Evolutionary conservation across 2,797 vertebrate genomes (phyloP).

Genomic region (Dryobates pubescens): DNA sequence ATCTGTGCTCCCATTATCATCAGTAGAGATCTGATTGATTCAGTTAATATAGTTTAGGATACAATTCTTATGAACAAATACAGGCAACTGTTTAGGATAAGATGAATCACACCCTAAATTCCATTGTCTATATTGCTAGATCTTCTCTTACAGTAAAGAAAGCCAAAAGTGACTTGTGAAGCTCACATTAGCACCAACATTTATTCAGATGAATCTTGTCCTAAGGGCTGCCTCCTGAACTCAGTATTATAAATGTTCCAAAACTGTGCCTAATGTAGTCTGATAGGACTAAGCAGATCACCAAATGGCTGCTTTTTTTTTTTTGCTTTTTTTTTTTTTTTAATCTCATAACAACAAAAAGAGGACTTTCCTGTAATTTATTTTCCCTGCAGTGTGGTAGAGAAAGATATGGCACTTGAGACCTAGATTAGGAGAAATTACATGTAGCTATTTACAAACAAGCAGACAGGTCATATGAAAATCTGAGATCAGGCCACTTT

Average conservation of each 20-base stretch:
- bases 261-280: neutral
- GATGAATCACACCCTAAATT: conserved; percentile 20
- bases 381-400: neutral
- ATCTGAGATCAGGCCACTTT: neutral
- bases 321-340: neutral
- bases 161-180: neutral
- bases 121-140: neutral
- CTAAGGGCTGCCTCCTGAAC: neutral
- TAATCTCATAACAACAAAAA: neutral
- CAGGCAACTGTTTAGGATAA: neutral
- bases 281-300: neutral
- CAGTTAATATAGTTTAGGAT: neutral
- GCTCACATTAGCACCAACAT: neutral
- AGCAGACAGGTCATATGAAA: neutral
- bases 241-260: neutral
- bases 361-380: neutral
- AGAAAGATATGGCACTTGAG: neutral
- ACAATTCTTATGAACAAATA: neutral
- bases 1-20: neutral
- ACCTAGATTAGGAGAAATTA: neutral
- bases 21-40: neutral
- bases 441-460: neutral
- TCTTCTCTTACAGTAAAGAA: neutral
- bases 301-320: neutral
- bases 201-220: neutral